Evolutionary conservation across 2,888 invertebrate species (phyloP).

Genomic region (Notodonta dromedarius): DNA sequence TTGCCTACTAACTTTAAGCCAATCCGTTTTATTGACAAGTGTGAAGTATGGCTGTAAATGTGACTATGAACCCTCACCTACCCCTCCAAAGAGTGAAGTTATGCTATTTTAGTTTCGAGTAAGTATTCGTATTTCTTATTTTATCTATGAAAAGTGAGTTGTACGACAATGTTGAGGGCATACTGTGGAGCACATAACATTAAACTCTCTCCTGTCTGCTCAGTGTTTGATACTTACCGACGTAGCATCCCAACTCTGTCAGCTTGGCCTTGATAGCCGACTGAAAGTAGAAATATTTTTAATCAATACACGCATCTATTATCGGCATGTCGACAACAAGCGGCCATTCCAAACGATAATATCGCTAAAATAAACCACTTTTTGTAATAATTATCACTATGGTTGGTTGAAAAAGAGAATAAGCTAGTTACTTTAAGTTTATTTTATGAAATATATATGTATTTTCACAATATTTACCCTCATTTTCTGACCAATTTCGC

Average conservation of each 20-base stretch:
- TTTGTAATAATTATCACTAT: too few species aligned
- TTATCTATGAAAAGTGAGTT: background rate
- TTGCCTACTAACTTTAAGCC: too few species aligned
- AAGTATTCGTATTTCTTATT: too few species aligned
- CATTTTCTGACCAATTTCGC: slow-evolving; percentile 95
- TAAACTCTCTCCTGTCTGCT: too few species aligned
- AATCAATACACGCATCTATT: slow-evolving; percentile 15
- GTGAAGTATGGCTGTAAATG: too few species aligned
- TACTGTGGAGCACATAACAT: too few species aligned
- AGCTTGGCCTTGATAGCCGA: slow-evolving; percentile 98
- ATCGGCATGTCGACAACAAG: slow-evolving; percentile 2
- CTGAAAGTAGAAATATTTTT: slow-evolving; percentile 78
- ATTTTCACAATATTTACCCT: slow-evolving; percentile 84
- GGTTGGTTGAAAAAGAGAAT: background rate
- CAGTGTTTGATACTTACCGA: slow-evolving; percentile 85
- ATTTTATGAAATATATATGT: background rate
- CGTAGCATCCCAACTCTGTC: slow-evolving; percentile 96
- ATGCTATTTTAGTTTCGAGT: too few species aligned
- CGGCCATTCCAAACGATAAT: background rate
- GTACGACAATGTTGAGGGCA: background rate
- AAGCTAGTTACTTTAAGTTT: background rate
- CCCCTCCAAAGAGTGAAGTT: too few species aligned
- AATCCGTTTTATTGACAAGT: too few species aligned
- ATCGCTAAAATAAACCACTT: background rate
- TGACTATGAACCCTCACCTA: too few species aligned